Evolutionary conservation across 1,140 invertebrate genomes (phyloP), one percentile per base, ranked within the genome.

Genomic region (Drosophila subpulchrella): DNA sequence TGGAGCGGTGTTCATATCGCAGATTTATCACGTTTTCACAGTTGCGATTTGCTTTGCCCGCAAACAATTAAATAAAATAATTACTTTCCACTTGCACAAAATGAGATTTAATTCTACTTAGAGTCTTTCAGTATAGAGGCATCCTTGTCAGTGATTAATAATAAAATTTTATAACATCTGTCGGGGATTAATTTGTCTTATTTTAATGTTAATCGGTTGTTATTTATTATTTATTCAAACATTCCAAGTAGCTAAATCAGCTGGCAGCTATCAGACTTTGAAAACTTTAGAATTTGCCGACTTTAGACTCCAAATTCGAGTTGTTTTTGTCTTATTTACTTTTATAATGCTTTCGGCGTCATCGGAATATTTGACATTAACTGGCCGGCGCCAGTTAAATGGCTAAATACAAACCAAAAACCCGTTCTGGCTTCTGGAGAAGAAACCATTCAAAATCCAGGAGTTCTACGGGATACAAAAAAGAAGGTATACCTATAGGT

Each of bases 261-360:
- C 5, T 4, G 13, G 0, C 34, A n/a, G 17, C 13, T 24, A 54
- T 61, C 57, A 58, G 11, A 41, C 53, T 63, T 60, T 74, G 34
- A 63, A 17, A 60, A 20, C 20, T 17, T 20, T 13, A 7, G 51
- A 62, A 15, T 32, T 61, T 34, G 15, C 55, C 0, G 30, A n/a
- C 4, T 36, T 60, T 13, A 12, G 39, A 32, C 30, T n/a, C 13
- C 36, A 15, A 46, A 41, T 76, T 27, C 48, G 55, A 63, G 58
- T 61, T 60, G 58, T 47, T 32, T 58, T 8, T 44, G 68, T 57
- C 47, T 66, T 75, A 72, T 84, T 76, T 76, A 46, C 61, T 34
- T 44, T 27, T 13, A 59, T 73, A 80, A 84, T 73, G 72, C 59
- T 67, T 63, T 73, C 68, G 81, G 66, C 81, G 76, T 47, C 81